A percentile compares a stretch with the other conserved stretches of the same genome.
Conservation (phyloP, 2,797 vertebrate genomes). For the Coreius guichenoti region DNA sequence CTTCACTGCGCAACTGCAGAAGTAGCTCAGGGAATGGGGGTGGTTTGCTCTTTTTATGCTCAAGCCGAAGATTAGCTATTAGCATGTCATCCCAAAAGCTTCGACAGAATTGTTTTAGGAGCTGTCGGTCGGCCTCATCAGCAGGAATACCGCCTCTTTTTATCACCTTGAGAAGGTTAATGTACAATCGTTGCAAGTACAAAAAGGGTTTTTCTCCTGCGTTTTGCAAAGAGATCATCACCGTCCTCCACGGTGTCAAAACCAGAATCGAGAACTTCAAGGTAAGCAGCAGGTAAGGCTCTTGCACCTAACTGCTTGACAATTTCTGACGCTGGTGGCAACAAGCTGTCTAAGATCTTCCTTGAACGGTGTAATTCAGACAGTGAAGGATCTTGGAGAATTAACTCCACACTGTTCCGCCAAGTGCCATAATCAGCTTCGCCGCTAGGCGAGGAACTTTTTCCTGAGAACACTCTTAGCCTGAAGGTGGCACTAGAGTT, state of each 20-base stretch:
- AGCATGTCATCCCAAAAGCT: not conserved
- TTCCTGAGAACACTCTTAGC: no score
- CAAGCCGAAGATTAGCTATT: constrained; percentile 46
- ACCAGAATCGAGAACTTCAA: constrained; percentile 26
- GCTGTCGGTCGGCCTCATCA: constrained; percentile 21
- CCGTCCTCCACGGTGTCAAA: constrained; percentile 33
- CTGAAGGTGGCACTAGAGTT: no score
- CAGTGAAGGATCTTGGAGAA: not conserved
- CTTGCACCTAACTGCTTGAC: constrained; percentile 1
- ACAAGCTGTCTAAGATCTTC: constrained; percentile 32
- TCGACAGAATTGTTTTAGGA: constrained; percentile 30
- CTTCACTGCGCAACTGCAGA: constrained; percentile 5
- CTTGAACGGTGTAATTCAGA: not conserved
- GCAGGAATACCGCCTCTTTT: constrained; percentile 41
- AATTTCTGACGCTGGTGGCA: constrained; percentile 24
- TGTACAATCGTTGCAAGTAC: constrained; percentile 36
- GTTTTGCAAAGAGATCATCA: constrained; percentile 27
- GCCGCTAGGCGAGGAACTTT: no score
- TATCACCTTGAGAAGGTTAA: constrained; percentile 15
- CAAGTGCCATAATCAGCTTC: no score
- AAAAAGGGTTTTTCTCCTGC: constrained; percentile 23
- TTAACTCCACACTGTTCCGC: not conserved
- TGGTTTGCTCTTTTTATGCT: not conserved
- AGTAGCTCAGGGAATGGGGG: constrained; percentile 35
- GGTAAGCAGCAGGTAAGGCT: not conserved